phyloP scores from a whole-genome alignment of 2,888 invertebrate genomes.

The Epinotia brunnichana region DNA sequence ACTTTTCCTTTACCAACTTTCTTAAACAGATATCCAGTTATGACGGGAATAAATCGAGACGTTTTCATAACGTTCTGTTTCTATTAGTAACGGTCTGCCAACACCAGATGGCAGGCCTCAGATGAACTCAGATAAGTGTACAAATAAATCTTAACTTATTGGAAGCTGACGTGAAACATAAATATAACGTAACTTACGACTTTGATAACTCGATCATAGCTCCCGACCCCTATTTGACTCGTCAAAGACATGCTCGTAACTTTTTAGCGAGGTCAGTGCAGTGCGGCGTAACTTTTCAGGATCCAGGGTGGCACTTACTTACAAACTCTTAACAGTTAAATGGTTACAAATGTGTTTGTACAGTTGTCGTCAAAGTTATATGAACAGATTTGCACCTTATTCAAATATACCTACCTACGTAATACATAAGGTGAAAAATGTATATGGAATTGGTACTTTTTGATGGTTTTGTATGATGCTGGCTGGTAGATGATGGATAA shows the following conservation, averaged over 20 bases:
- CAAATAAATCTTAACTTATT: constrained; percentile 1
- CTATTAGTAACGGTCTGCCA: constrained; percentile 25
- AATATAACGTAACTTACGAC: neutral
- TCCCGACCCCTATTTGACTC: neutral
- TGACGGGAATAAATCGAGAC: constrained; percentile 2
- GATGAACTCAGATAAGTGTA: constrained; percentile 5
- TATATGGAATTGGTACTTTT: no score
- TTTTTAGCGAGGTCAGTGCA: neutral
- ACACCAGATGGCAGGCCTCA: constrained; percentile 17
- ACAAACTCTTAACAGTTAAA: no score
- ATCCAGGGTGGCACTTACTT: no score
- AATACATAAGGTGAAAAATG: no score
- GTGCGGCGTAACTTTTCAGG: no score
- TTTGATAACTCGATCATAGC: neutral
- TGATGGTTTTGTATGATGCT: no score
- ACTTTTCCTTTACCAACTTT: neutral
- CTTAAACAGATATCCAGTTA: neutral
- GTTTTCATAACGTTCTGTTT: constrained; percentile 14
- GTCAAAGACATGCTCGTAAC: neutral
- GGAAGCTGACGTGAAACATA: neutral
- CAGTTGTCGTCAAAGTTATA: no score
- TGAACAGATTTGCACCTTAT: no score
- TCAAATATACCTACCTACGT: no score
- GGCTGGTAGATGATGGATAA: no score
- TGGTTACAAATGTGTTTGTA: no score